phyloP scores from a whole-genome alignment of 2,797 vertebrate genomes.

The Poeciliopsis presidionis region DNA sequence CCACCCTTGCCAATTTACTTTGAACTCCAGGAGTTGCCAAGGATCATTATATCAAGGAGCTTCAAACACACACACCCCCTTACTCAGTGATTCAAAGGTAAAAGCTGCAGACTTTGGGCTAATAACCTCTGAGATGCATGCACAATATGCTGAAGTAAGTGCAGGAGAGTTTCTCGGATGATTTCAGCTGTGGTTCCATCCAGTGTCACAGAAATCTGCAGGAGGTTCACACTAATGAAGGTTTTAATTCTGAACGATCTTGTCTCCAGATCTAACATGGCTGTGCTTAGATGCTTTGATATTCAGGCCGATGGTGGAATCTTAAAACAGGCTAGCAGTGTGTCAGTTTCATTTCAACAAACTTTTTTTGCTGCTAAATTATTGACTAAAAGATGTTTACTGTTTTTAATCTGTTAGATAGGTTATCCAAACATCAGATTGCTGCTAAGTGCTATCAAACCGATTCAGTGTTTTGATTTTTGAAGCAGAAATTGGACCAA shows the following conservation, averaged over 20 bases:
- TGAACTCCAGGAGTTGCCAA: slow-evolving; percentile 81
- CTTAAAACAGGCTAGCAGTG: not conserved
- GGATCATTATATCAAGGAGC: slow-evolving; percentile 83
- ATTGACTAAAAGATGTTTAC: not conserved
- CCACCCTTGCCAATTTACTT: slow-evolving; percentile 81
- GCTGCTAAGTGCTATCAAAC: not conserved
- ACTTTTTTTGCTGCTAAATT: not conserved
- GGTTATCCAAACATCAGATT: not conserved
- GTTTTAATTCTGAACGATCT: not conserved
- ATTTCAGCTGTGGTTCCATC: not conserved
- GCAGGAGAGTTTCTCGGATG: slow-evolving; percentile 16
- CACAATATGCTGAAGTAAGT: slow-evolving; percentile 54
- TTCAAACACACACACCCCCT: slow-evolving; percentile 78
- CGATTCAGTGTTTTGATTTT: too few species aligned
- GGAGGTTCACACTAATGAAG: not conserved
- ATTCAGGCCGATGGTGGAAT: not conserved
- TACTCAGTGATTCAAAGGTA: slow-evolving; percentile 82
- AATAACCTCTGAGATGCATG: slow-evolving; percentile 73
- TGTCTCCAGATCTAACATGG: not conserved
- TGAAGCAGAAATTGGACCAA: too few species aligned
- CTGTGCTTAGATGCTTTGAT: not conserved
- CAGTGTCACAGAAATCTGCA: not conserved
- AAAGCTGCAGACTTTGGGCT: slow-evolving; percentile 71
- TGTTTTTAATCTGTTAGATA: not conserved
- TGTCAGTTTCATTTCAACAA: not conserved